Evolutionary conservation across 2,888 invertebrate species (phyloP), one percentile per base, ranked within the genome.

Genomic region (Lasioglossum figueresi): DNA sequence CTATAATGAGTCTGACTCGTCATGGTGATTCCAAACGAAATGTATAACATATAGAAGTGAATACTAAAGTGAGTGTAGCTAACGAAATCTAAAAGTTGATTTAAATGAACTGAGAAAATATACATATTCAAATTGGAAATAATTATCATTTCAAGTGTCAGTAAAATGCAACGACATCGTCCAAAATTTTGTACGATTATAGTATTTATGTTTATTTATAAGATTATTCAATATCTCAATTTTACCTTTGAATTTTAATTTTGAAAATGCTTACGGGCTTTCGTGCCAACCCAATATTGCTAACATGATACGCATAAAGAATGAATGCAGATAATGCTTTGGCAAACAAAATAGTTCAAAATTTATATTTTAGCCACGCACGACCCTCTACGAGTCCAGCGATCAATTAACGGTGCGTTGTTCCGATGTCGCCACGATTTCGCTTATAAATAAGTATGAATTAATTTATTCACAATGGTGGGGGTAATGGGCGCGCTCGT

Each of bases 361-460:
- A 14, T n/a, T n/a, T 27, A 59, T 59, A 59, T 59, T 12, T 59
- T 5, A 14, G 5, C 27, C 59, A 59, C 59, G 59, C 14, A 2
- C 14, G 27, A 59, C 27, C 4, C 59, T 59, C 14, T 14, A 27
- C 27, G 14, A 66, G 31, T 66, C 6, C 19, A 66, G 6, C 31
- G 19, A 19, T 66, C 34, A 66, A 34, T 66, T 66, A 66, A 66
- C 66, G 66, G 66, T 31, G 34, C 66, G 19, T 66, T 66, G 66
- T 66, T 66, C 66, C 66, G 27, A 5, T 27, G 59, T 27, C 59
- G 14, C 59, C 14, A 8, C 34, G 56, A 34, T 23, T 27, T 63
- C n/a, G n/a, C 48, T 72, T 63, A 72, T 81, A 81, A 81, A 79
- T 81, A 81, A 63, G 37, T 23, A n/a, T 40, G 63, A 81, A 81